phyloP scores from a whole-genome alignment of 2,888 invertebrate genomes.

The Teleiodes luculella region DNA sequence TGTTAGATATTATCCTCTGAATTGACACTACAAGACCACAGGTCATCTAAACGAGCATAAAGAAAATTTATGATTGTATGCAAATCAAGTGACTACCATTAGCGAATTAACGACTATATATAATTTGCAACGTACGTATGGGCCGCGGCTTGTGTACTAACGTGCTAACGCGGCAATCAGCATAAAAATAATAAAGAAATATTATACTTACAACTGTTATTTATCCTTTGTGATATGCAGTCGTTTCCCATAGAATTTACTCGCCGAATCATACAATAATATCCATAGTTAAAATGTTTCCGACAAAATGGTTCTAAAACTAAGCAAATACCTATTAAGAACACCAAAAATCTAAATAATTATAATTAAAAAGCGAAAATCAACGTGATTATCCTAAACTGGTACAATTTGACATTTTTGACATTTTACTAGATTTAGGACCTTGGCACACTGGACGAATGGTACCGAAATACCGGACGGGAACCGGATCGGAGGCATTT shows the following conservation, averaged over 20 bases:
- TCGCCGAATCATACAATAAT: conserved; percentile 44
- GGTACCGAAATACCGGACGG: background rate
- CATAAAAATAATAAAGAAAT: conserved; percentile 41
- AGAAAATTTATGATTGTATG: conserved; percentile 61
- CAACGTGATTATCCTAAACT: conserved; percentile 39
- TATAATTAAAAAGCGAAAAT: conserved; percentile 21
- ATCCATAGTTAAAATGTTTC: conserved; percentile 43
- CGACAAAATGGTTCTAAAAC: conserved; percentile 23
- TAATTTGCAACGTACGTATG: conserved; percentile 45
- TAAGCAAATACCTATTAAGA: conserved; percentile 28
- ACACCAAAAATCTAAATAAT: conserved; percentile 23
- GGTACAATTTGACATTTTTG: conserved; percentile 49
- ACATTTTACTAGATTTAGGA: conserved; percentile 9
- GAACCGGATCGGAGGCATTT: no score
- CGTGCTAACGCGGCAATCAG: conserved; percentile 39
- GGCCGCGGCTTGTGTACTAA: conserved; percentile 45
- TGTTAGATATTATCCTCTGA: background rate
- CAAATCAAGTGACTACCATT: conserved; percentile 63
- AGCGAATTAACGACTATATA: conserved; percentile 53
- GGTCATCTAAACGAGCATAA: conserved; percentile 40
- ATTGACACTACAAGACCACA: conserved; percentile 3
- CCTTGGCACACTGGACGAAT: background rate
- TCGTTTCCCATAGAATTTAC: conserved; percentile 62
- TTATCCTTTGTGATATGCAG: conserved; percentile 49
- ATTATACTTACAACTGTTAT: conserved; percentile 59